These are phyloP conservation scores for Hoplias malabaricus DNA, from an alignment of 2,113 vertebrate species.

Conservation along the genomic window DNA sequence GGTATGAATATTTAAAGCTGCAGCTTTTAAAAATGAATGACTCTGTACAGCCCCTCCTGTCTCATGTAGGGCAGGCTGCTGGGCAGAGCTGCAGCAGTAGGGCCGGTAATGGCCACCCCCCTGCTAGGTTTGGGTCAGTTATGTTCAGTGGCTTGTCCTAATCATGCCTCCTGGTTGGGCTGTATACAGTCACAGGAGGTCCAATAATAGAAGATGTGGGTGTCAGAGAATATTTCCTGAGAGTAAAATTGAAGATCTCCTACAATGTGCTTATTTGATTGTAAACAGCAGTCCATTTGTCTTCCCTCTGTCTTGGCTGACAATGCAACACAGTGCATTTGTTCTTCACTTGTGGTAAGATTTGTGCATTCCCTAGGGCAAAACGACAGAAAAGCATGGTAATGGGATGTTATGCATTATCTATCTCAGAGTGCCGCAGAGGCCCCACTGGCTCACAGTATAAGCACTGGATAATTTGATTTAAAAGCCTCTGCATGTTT, in stretches of 20 bases:
- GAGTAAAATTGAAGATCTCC: slow-evolving; percentile 11
- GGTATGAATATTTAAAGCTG: slow-evolving; percentile 43
- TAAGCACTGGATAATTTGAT: background rate
- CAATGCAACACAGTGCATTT: background rate
- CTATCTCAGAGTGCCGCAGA: background rate
- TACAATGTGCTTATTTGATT: slow-evolving; percentile 30
- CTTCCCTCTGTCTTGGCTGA: background rate
- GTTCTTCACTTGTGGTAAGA: slow-evolving; percentile 7
- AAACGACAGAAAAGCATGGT: background rate
- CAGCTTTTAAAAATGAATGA: slow-evolving; percentile 43
- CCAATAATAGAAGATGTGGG: background rate
- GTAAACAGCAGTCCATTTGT: slow-evolving; percentile 16
- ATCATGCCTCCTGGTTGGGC: slow-evolving; percentile 12
- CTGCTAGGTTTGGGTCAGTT: slow-evolving; percentile 16
- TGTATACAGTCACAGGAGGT: slow-evolving; percentile 17
- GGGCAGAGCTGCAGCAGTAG: background rate
- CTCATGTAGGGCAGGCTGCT: slow-evolving; percentile 13
- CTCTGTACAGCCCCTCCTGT: background rate
- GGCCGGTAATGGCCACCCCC: slow-evolving; percentile 20
- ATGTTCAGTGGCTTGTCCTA: background rate
- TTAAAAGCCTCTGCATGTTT: background rate
- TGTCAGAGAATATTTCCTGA: slow-evolving; percentile 1
- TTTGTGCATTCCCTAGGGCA: slow-evolving; percentile 7
- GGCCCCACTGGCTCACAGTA: background rate
- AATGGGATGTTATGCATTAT: background rate